Evolutionary conservation across 2,113 vertebrate genomes (phyloP), one percentile per base, ranked within the genome.

Genomic region (Cyanoliseus patagonus): DNA sequence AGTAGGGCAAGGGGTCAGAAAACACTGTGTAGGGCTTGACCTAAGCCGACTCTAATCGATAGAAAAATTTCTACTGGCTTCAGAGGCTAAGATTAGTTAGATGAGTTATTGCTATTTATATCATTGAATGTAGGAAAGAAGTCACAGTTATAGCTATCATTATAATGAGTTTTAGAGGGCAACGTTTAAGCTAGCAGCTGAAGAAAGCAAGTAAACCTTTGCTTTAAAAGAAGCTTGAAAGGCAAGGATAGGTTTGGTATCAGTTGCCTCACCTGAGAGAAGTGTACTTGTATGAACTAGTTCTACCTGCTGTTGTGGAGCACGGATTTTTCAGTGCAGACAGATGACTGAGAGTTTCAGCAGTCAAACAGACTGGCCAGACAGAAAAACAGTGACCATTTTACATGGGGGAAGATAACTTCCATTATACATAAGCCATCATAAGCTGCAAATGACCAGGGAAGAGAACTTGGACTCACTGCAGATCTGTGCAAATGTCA

Each of bases 1-100:
- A 96, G 52, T 93, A 93, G 94, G 91, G 81, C 86, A 94, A 85
- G 73, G 80, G 94, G 88, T 95, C 86, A 92, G 83, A 86, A 92
- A 95, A 92, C 31, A 39, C 67, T 66, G 28, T 57, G 31, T 79
- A 91, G 86, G 69, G 73, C 68, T 90, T 94, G 92, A 92, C 85
- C 85, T 78, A 69, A 94, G 81, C 78, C 3, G 4, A 86, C 89
- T 92, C 46, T 57, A 82, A 86, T 96, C 83, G 0, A 94, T 89
- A 84, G 52, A 84, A 94, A 94, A 86, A 79, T 89, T 97, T 96
- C 96, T 86, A 83, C 89, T 94, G 77, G 74, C 77, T 94, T 94
- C 81, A 75, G 81, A 72, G 86, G 70, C 93, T 89, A 86, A 95
- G 83, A 89, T 95, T 92, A 88, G 51, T 86, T 92, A 61, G 46